Conservation (phyloP, 2,797 vertebrate species). For the Amblyraja radiata region DNA sequence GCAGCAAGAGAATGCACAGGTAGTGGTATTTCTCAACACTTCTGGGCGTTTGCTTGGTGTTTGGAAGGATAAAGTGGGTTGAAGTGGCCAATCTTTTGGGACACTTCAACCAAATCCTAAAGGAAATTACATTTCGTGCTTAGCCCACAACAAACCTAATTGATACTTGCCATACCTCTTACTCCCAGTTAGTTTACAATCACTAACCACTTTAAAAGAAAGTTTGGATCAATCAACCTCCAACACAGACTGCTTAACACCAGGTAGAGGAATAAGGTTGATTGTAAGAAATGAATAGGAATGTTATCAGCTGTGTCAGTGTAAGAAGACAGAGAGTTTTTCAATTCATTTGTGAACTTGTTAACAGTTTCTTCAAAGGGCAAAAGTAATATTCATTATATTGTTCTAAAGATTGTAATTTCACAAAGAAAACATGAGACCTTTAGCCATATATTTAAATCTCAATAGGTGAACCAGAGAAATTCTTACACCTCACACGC, state of each 20-base stretch:
- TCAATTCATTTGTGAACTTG: neutral
- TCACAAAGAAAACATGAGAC: neutral
- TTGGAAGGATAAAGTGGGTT: no score
- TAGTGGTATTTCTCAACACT: neutral
- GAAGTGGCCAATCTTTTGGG: no score
- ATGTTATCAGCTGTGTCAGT: neutral
- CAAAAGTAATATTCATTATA: neutral
- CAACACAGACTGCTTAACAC: neutral
- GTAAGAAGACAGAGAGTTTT: neutral
- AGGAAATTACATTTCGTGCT: no score
- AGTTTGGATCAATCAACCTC: constrained; percentile 5
- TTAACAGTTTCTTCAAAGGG: neutral
- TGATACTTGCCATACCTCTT: no score
- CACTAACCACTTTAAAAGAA: no score
- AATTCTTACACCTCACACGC: neutral
- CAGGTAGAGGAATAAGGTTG: neutral
- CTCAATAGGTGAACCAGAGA: neutral
- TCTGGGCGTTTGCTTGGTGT: neutral
- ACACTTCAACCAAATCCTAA: no score
- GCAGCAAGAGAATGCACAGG: neutral
- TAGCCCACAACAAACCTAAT: no score
- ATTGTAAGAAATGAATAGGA: neutral
- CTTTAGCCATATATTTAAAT: no score
- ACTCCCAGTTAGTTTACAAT: no score
- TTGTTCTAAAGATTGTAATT: neutral